Percentiles rank a stretch among this genome's conserved stretches.
phyloP scores from a whole-genome alignment of 2,888 invertebrate species.

The Drosophila algonquin region DNA sequence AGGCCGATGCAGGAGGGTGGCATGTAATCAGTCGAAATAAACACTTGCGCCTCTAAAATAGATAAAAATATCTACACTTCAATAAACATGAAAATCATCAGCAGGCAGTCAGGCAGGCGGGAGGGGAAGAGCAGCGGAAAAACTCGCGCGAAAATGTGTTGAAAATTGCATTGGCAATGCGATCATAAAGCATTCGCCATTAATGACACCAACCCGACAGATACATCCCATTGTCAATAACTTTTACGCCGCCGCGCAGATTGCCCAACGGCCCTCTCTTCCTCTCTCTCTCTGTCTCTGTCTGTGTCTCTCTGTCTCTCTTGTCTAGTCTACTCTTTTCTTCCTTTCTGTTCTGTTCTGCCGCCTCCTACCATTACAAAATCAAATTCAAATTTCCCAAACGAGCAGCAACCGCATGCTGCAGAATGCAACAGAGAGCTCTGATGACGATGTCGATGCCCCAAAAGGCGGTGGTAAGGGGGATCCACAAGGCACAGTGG shows the following conservation, averaged over 20 bases:
- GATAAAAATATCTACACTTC: constrained; percentile 80
- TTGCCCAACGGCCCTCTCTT: constrained; percentile 53
- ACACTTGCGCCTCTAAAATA: constrained; percentile 78
- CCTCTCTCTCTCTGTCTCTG: neutral
- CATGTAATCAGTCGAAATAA: constrained; percentile 77
- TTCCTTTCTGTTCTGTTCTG: neutral
- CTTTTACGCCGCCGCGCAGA: constrained; percentile 79
- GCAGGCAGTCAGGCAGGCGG: neutral
- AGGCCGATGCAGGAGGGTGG: neutral
- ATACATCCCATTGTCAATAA: constrained; percentile 82
- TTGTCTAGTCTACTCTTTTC: neutral
- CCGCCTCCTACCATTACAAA: constrained; percentile 48
- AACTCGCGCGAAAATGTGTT: constrained; percentile 72
- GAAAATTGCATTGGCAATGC: constrained; percentile 77
- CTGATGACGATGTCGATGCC: constrained; percentile 34
- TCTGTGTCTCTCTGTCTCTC: neutral
- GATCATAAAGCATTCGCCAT: constrained; percentile 82
- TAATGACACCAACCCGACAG: constrained; percentile 82
- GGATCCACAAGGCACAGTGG: constrained; percentile 15
- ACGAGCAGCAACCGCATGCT: constrained; percentile 44
- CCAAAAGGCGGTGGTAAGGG: constrained; percentile 16
- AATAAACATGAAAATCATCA: constrained; percentile 80
- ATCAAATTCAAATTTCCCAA: constrained; percentile 78
- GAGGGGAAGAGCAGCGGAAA: neutral
- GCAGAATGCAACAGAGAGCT: constrained; percentile 46